Evolutionary conservation across 2,797 vertebrate species (phyloP), one percentile per base, ranked within the genome.

Genomic region (Sandelia bainsii): DNA sequence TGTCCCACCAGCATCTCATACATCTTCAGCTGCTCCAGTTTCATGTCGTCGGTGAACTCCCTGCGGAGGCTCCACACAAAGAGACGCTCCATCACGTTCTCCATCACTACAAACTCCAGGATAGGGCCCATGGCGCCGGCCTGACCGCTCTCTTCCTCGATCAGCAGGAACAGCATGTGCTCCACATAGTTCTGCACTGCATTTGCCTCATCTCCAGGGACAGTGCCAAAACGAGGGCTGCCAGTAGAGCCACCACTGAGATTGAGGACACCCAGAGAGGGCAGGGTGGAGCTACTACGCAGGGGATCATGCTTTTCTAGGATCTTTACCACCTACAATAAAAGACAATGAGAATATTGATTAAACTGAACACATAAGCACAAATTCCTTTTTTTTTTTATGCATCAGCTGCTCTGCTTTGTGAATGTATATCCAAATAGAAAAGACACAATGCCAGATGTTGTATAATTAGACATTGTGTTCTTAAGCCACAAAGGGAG

Each of bases 111-210:
- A 27, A 98, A 98, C 92, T 99, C 98, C 93, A 99, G 91, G 83
- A 99, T 99, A 66, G 97, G 96, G 29, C 97, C 98, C 98, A 99
- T 99, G 0, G 97, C 96, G 9, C 95, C 95, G 0, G 87, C 94
- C 89, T 96, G 95, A 3, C 96, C 96, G 60, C 95, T 92, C 62
- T 95, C 95, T 72, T 99, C 98, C 80, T 99, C 97, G 72, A 98
- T 99, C 54, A 99, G 83, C 80, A 99, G 91, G 76, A 98, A 95
- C 8, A 99, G 94, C 97, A 99, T 99, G 87, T 99, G 97, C 64
- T 99, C 98, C 76, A 99, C 97, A 0, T 99, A 99, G 91, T 99
- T 99, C 92, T 99, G 98, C 71, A 99, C 98, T 0, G 97, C 96
- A 12, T 93, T 99, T 40, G 97, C 97, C 89, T 99, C 98, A 22